Conservation (phyloP, 2,888 invertebrate genomes). For the Spodoptera picta region DNA sequence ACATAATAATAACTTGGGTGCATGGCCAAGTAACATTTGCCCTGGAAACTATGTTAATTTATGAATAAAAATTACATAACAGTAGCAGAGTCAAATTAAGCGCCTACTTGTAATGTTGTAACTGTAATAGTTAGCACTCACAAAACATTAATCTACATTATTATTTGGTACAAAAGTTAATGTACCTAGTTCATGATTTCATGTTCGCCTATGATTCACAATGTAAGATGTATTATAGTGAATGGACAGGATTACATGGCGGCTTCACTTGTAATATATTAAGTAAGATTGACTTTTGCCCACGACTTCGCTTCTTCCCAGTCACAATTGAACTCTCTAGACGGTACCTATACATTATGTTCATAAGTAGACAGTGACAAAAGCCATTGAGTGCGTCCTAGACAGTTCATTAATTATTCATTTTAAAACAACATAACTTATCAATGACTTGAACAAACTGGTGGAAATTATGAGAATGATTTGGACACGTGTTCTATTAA, state of each 20-base stretch:
- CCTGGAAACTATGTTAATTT: conserved; percentile 60
- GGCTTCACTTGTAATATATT: conserved; percentile 44
- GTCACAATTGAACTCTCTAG: conserved; percentile 37
- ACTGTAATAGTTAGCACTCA: conserved; percentile 49
- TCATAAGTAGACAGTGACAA: conserved; percentile 7
- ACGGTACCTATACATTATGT: conserved; percentile 14
- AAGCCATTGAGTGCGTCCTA: conserved; percentile 10
- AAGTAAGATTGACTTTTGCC: conserved; percentile 40
- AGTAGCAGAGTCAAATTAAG: conserved; percentile 46
- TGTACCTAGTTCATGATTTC: conserved; percentile 45
- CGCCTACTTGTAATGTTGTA: conserved; percentile 51
- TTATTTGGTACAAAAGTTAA: conserved; percentile 47
- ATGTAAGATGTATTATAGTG: conserved; percentile 35
- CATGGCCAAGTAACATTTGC: conserved; percentile 54
- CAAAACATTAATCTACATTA: conserved; percentile 54
- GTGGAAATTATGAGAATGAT: conserved; percentile 27
- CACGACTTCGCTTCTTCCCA: conserved; percentile 30
- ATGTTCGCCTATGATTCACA: conserved; percentile 39
- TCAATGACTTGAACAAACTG: conserved; percentile 8
- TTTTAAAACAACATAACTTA: conserved; percentile 5
- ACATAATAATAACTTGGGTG: conserved; percentile 39
- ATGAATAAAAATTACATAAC: conserved; percentile 56
- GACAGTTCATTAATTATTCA: conserved; percentile 13
- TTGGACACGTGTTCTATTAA: conserved; percentile 23
- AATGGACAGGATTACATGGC: conserved; percentile 36